Evolutionary conservation across 2,113 vertebrate species (phyloP), one percentile per base, ranked within the genome.

Genomic region (Oryzias melastigma): DNA sequence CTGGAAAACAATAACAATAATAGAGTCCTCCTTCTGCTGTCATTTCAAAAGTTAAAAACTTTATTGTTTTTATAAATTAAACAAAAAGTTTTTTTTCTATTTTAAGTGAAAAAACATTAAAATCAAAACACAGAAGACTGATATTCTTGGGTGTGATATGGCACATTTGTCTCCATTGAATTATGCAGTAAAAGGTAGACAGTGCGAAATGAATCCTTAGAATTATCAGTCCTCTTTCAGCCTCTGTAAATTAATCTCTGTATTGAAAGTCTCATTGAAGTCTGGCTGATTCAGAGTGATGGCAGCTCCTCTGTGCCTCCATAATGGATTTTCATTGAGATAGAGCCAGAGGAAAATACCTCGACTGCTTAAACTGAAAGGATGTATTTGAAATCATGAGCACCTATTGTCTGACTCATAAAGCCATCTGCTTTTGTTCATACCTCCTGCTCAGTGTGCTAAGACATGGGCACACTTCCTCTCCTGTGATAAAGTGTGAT

Each of bases 351-450:
- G 35, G 27, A 46, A 62, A 75, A 63, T 52, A 58, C 49, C 55
- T 58, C 7, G 35, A 64, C 55, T 55, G 54, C 62, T 52, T 77
- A 70, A 68, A 78, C 59, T 40, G 51, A 47, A 84, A 75, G 74
- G 74, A 78, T 79, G 78, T 72, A 73, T 65, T 53, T 82, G 85
- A 63, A 79, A 56, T 82, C 68, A 79, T 45, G 67, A 65, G 58
- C 25, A 61, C 75, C 75, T 75, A 74, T 82, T 84, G 84, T 85
- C 54, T 87, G 75, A 73, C 73, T 85, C 79, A 78, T 81, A 58
- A 80, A 85, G 83, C 87, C 87, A 86, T 86, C 85, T 88, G 85
- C 80, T 86, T 90, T 86, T 88, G 85, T 89, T 82, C 80, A 78
- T 86, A 70, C 77, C 81, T 85, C 71, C 84, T 85, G 81, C 80